These are phyloP conservation scores for Mesaphorura yosii DNA, from an alignment of 1,140 invertebrate genomes.

Conservation along the genomic window DNA sequence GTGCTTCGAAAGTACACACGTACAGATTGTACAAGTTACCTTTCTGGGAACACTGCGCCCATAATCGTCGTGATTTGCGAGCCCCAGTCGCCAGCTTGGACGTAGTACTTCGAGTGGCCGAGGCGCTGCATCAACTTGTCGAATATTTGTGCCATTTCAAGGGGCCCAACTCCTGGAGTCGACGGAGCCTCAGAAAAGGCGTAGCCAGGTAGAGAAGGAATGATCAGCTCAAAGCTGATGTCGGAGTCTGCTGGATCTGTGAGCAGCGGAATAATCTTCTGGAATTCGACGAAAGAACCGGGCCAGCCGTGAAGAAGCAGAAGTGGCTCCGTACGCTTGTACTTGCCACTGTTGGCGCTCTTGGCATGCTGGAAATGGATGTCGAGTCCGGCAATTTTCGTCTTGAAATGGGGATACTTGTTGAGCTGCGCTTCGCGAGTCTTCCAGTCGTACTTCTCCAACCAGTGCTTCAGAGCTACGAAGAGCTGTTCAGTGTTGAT, in stretches of 20 bases:
- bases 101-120: conserved; percentile 37
- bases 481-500: conserved; percentile 57
- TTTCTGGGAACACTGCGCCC: conserved; percentile 42
- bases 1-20: too few relatives aligned
- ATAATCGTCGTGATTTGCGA: conserved; percentile 46
- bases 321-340: conserved; percentile 34
- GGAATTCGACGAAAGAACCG: conserved; percentile 74
- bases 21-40: too few relatives aligned
- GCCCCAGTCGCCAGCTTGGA: conserved; percentile 62
- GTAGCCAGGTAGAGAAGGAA: conserved; percentile 70
- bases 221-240: conserved; percentile 37
- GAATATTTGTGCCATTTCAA: conserved; percentile 41
- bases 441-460: conserved; percentile 42
- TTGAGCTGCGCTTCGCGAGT: conserved; percentile 39
- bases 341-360: conserved; percentile 20
- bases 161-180: conserved; percentile 48
- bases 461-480: conserved; percentile 49
- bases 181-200: conserved; percentile 61
- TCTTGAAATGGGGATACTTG: conserved; percentile 41
- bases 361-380: conserved; percentile 35
- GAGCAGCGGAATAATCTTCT: conserved; percentile 55
- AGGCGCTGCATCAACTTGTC: conserved; percentile 42
- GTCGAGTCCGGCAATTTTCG: conserved; percentile 43
- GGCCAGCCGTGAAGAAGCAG: conserved; percentile 83
- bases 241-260: conserved; percentile 26